phyloP scores from a whole-genome alignment of 2,113 vertebrate species.

The Acinonyx jubatus region DNA sequence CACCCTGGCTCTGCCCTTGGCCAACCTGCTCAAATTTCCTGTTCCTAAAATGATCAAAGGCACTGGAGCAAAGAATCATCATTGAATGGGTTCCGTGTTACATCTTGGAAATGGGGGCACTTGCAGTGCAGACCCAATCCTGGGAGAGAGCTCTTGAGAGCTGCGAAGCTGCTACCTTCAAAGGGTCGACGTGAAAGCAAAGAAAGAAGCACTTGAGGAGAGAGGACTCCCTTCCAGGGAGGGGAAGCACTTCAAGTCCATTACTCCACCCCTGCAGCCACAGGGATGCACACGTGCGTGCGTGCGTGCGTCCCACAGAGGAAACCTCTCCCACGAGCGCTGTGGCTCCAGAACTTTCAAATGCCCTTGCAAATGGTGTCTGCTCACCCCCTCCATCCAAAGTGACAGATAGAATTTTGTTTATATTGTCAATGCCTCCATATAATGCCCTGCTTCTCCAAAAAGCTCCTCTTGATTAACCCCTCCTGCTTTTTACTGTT shows the following conservation, averaged over 20 bases:
- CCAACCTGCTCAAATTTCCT: not conserved
- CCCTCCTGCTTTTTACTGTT: not conserved
- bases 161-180: conserved; percentile 40
- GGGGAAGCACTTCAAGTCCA: not conserved
- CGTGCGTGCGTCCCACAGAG: not conserved
- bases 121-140: not conserved
- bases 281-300: not conserved
- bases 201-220: conserved; percentile 45
- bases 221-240: conserved; percentile 45
- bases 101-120: not conserved
- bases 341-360: not conserved
- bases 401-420: not conserved
- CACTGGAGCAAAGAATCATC: conserved; percentile 29
- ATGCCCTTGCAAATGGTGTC: not conserved
- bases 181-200: not conserved
- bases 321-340: not conserved
- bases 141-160: conserved; percentile 24
- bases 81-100: not conserved
- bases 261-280: not conserved
- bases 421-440: not conserved
- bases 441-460: not conserved
- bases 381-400: not conserved
- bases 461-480: not conserved
- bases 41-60: conserved; percentile 54
- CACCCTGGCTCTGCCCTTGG: not conserved